These are phyloP conservation scores for Mobula hypostoma DNA, from an alignment of 2,113 vertebrate genomes.

Conservation along the genomic window DNA sequence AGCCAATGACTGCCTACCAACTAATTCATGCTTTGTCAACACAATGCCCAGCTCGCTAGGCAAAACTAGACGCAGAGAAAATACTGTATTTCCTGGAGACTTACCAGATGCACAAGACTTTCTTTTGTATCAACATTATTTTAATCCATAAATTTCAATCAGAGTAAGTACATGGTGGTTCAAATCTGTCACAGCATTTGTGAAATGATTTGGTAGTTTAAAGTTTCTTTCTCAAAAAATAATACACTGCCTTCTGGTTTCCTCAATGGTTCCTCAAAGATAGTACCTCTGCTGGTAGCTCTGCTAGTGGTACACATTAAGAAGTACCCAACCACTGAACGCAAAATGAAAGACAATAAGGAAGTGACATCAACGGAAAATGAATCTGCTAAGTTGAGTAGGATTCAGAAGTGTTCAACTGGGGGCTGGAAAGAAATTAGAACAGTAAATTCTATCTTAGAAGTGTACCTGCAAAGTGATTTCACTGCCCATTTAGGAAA, in stretches of 20 bases:
- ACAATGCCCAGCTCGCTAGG: not conserved
- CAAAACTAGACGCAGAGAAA: not conserved
- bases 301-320: not conserved
- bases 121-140: not conserved
- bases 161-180: not conserved
- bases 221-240: not conserved
- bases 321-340: not conserved
- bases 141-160: not conserved
- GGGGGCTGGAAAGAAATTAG: not conserved
- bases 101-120: not conserved
- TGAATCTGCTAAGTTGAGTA: not conserved
- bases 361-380: not conserved
- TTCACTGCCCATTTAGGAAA: not conserved
- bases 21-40: not conserved
- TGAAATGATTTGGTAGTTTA: not conserved
- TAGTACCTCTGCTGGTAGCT: not conserved
- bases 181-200: not conserved
- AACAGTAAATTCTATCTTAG: not conserved
- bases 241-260: no score
- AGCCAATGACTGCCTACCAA: not conserved
- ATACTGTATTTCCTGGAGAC: not conserved
- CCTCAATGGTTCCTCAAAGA: not conserved
- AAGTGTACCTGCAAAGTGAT: not conserved
- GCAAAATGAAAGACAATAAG: not conserved
- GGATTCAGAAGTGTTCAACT: not conserved